phyloP scores from a whole-genome alignment of 2,797 vertebrate species.

The Cottoperca gobio region DNA sequence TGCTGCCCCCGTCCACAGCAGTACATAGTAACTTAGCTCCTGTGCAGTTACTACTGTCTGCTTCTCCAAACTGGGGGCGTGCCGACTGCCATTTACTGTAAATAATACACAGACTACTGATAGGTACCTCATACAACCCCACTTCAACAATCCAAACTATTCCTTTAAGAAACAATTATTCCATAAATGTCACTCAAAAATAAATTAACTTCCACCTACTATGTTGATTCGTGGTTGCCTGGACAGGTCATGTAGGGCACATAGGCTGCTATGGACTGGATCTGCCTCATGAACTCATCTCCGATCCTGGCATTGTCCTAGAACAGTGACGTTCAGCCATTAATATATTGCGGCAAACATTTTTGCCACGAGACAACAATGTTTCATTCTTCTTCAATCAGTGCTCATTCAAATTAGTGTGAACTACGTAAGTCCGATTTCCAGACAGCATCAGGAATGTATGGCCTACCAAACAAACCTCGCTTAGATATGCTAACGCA shows the following conservation, averaged over 20 bases:
- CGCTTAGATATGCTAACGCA: constrained; percentile 47
- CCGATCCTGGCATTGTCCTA: constrained; percentile 89
- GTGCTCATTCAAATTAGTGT: constrained; percentile 34
- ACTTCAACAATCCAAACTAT: too few relatives aligned
- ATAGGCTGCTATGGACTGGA: constrained; percentile 90
- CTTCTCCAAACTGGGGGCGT: too few relatives aligned
- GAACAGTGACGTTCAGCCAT: constrained; percentile 28
- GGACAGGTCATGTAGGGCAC: constrained; percentile 94
- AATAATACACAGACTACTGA: too few relatives aligned
- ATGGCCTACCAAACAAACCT: constrained; percentile 45
- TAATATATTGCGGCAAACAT: constrained; percentile 39
- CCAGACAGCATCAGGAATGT: constrained; percentile 58
- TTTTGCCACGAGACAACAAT: constrained; percentile 10
- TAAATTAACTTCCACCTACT: constrained; percentile 84
- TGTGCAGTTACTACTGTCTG: too few relatives aligned
- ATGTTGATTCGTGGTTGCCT: constrained; percentile 90
- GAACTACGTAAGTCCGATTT: constrained; percentile 51
- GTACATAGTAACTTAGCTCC: too few relatives aligned
- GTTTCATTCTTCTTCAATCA: constrained; percentile 19
- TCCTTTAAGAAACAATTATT: constrained; percentile 18
- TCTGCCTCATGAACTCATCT: constrained; percentile 92
- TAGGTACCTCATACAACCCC: too few relatives aligned
- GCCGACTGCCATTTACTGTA: too few relatives aligned
- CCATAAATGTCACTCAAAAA: not conserved
- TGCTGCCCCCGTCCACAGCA: too few relatives aligned